Conservation (phyloP, 2,888 invertebrate genomes). For the Flexamia atlantica region DNA sequence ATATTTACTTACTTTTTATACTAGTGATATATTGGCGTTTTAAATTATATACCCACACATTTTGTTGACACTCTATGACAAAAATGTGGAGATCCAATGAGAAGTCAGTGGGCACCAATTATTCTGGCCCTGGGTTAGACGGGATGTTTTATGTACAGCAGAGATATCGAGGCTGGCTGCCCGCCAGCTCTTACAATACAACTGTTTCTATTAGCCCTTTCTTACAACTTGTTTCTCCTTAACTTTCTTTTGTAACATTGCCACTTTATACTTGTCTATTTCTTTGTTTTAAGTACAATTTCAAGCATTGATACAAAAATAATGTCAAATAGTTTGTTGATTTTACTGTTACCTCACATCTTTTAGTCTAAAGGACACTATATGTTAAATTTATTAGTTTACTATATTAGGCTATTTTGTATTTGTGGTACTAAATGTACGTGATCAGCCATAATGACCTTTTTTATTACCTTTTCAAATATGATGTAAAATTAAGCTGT, state of each 20-base stretch:
- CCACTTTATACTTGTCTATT: constrained; percentile 15
- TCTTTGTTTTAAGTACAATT: not conserved
- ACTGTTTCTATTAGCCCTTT: constrained; percentile 42
- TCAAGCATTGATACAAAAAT: not conserved
- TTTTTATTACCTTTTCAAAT: too few species aligned
- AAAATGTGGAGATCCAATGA: not conserved
- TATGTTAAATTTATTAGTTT: too few species aligned
- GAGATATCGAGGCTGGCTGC: not conserved
- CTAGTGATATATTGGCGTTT: too few species aligned
- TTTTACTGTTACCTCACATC: too few species aligned
- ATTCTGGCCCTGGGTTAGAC: constrained; percentile 18
- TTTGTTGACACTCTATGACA: too few species aligned
- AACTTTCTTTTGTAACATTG: constrained; percentile 10
- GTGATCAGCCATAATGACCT: too few species aligned
- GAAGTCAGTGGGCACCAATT: not conserved
- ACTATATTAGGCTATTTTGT: too few species aligned
- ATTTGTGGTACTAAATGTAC: too few species aligned
- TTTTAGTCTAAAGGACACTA: too few species aligned
- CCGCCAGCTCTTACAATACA: constrained; percentile 10
- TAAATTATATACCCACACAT: too few species aligned
- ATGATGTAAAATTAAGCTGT: too few species aligned
- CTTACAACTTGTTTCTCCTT: constrained; percentile 31
- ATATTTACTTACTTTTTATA: too few species aligned
- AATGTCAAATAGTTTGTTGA: not conserved
- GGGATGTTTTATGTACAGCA: constrained; percentile 20